Conservation (phyloP, 2,797 vertebrate species). For the Dendrocincla tyrannina region DNA sequence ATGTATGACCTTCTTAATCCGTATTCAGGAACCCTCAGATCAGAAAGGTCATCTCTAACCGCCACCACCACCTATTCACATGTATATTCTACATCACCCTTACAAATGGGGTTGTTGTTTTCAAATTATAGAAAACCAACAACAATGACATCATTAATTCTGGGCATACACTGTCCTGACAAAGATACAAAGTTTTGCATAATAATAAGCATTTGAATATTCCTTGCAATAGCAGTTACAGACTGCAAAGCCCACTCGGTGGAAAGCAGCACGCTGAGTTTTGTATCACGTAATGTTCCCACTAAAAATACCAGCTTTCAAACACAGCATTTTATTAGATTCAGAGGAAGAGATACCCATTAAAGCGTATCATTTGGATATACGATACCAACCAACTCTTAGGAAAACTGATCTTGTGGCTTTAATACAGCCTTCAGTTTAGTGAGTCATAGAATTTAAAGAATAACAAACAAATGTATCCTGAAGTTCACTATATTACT, state of each 20-base stretch:
- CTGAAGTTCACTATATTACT: background rate
- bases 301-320: background rate
- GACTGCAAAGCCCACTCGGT: background rate
- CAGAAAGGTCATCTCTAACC: slow-evolving; percentile 45
- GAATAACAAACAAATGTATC: background rate
- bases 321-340: background rate
- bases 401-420: background rate
- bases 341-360: background rate
- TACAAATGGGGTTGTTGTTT: slow-evolving; percentile 39
- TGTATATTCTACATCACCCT: slow-evolving; percentile 14
- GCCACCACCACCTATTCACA: slow-evolving; percentile 30
- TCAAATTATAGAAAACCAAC: slow-evolving; percentile 23
- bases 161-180: background rate
- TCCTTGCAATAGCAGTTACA: background rate
- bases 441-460: background rate
- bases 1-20: slow-evolving; percentile 26
- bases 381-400: background rate
- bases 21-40: slow-evolving; percentile 37
- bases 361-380: background rate
- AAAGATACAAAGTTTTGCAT: background rate
- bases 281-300: background rate
- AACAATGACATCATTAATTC: background rate
- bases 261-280: background rate
- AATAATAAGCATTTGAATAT: background rate
- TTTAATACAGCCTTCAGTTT: background rate